A percentile compares a stretch with the other conserved stretches of the same genome.
Conservation (phyloP, 2,888 invertebrate genomes). For the Scaeva pyrastri region DNA sequence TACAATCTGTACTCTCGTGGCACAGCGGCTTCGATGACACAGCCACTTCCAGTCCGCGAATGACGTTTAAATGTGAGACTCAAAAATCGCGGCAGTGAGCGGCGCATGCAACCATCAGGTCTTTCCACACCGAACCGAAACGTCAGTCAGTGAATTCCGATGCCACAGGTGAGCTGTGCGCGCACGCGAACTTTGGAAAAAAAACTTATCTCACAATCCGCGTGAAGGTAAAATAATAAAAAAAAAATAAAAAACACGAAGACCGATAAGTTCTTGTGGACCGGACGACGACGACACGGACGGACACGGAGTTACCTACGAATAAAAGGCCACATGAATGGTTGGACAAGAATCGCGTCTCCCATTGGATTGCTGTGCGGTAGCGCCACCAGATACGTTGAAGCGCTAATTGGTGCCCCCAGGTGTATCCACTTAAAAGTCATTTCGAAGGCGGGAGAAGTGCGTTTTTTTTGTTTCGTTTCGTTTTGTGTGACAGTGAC, state of each 20-base stretch:
- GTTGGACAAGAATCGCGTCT: conserved; percentile 55
- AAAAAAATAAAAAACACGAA: background rate
- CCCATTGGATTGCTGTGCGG: conserved; percentile 60
- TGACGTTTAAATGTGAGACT: conserved; percentile 38
- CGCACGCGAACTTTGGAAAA: conserved; percentile 62
- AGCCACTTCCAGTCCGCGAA: conserved; percentile 62
- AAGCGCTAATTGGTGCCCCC: conserved; percentile 65
- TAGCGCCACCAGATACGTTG: conserved; percentile 55
- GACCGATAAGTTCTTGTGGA: conserved; percentile 29
- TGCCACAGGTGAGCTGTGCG: conserved; percentile 73
- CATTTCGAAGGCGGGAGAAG: conserved; percentile 53
- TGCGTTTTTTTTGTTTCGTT: conserved; percentile 37
- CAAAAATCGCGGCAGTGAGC: conserved; percentile 15
- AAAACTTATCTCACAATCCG: conserved; percentile 30
- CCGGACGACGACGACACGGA: no score
- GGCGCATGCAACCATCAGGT: conserved; percentile 61
- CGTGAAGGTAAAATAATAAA: conserved; percentile 2
- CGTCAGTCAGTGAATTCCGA: conserved; percentile 72
- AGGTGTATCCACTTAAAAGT: conserved; percentile 9
- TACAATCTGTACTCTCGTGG: conserved; percentile 24
- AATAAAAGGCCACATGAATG: conserved; percentile 32
- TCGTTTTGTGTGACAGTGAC: conserved; percentile 33
- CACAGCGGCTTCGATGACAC: background rate
- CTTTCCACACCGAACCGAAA: conserved; percentile 37
- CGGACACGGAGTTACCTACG: no score